Evolutionary conservation across 1,140 invertebrate species (phyloP), one percentile per base, ranked within the genome.

Genomic region (Sycophaga agraensis): DNA sequence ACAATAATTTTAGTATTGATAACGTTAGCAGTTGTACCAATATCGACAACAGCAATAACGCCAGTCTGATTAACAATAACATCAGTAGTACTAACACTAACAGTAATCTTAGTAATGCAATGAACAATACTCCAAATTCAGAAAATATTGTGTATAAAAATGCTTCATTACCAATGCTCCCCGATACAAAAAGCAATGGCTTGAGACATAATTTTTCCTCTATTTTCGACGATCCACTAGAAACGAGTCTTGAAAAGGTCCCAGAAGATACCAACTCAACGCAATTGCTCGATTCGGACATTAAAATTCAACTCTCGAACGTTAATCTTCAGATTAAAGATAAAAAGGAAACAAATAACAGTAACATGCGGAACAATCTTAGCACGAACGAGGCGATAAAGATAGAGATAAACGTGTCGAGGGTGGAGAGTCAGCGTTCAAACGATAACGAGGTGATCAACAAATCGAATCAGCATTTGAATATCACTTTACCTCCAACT

Each of bases 251-350:
- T 16, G 26, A 62, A 16, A 40, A 59, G 28, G 31, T 17, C n/a
- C 2, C 46, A 24, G 51, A 56, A 55, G 57, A 60, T 24, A 31
- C 40, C 17, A 63, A 39, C 26, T 53, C 35, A 4, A 62, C 11
- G 19, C 24, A 62, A 4, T 62, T 51, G 34, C 22, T 64, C 12
- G 68, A 73, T 11, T 66, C 70, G 1, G 75, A 78, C 7, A 70
- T 77, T 22, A 72, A 74, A 19, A 75, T 79, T 54, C 70, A 79
- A 35, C 63, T 80, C 5, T 61, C 68, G 0, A 77, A 78, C 22
- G 70, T 78, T 0, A 75, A 75, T 59, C 53, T 77, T 7, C 70
- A 72, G 4, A 73, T 74, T 2, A 66, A 66, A 26, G 64, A 72
- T 26, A 65, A 73, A 43, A 65, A 64, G 2, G 58, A 70, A n/a